Evolutionary conservation across 2,797 vertebrate species (phyloP), one percentile per base, ranked within the genome.

Genomic region (Intellagama lesueurii): DNA sequence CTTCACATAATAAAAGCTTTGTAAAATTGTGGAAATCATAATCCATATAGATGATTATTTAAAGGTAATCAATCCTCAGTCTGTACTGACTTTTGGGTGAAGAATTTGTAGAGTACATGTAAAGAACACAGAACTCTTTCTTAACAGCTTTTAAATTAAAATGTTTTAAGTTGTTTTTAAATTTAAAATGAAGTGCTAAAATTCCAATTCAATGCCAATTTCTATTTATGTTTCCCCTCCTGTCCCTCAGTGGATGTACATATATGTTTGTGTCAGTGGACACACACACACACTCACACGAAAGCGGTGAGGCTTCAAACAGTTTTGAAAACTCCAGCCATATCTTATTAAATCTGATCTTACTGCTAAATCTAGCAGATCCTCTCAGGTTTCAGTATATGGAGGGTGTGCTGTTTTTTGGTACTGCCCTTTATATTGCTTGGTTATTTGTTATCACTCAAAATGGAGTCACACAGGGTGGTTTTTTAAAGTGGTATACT

Each of bases 361-460:
- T n/a, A 72, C 24, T 64, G 49, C 66, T 89, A 79, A 52, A 16
- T 70, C 66, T 52, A 35, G 47, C n/a, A 72, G 64, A 77, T 70
- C 22, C 30, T 70, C 73, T 85, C 47, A 44, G 3, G 22, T 78
- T 88, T 70, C 24, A 77, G 28, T 83, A 49, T 77, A 52, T 88
- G 87, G 40, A 69, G 16, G 3, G 14, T 69, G 76, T 88, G 60
- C 16, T 88, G 40, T 6, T 81, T 88, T 88, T 19, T 24, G 40
- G 11, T 69, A 26, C 12, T 78, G 4, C 68, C 40, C 44, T 88
- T 49, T 68, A 28, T 52, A 30, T 76, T 66, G 81, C 87, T 76
- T 83, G 81, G 81, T 40, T 30, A 69, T 77, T 52, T 69, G 24
- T 83, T 83, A 68, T 28, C 77, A 69, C 49, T 88, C 72, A 69